These are phyloP conservation scores for Gopherus evgoodei DNA, from an alignment of 2,113 vertebrate species.

Conservation along the genomic window DNA sequence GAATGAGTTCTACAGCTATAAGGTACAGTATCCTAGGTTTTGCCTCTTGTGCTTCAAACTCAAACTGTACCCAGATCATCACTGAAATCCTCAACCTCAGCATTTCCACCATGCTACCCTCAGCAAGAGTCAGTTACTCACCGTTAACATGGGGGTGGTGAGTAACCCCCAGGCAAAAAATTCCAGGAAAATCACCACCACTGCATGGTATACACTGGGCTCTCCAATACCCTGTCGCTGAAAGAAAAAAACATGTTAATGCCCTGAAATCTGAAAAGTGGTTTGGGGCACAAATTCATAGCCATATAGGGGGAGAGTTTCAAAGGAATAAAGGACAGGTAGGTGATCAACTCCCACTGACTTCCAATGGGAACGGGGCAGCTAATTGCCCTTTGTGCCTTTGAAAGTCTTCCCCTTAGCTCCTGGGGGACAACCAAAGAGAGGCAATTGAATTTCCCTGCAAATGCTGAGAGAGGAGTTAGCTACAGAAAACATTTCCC, in stretches of 20 bases:
- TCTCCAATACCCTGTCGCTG: slow-evolving; percentile 93
- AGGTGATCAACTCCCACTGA: not conserved
- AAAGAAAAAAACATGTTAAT: not conserved
- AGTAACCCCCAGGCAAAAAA: slow-evolving; percentile 94
- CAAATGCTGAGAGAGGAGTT: not conserved
- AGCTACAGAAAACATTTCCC: fast-evolving
- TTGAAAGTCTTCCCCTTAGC: not conserved
- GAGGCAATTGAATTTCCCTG: not conserved
- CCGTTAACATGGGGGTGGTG: slow-evolving; percentile 90
- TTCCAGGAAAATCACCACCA: slow-evolving; percentile 94
- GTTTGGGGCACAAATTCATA: not conserved
- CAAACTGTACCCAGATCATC: not conserved
- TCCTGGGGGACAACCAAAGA: not conserved
- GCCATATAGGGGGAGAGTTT: not conserved
- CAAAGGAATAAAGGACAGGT: not conserved
- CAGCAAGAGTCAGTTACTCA: slow-evolving; percentile 57
- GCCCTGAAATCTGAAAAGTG: not conserved
- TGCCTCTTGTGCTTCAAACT: not conserved
- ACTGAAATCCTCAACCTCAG: not conserved
- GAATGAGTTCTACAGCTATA: not conserved
- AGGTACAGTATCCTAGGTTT: not conserved
- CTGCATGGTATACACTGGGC: slow-evolving; percentile 92
- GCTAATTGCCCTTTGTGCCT: not conserved
- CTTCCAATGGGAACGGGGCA: not conserved
- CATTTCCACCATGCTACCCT: not conserved